Percentiles rank a stretch among this genome's conserved stretches.
phyloP scores from a whole-genome alignment of 2,888 invertebrate species.

The Erebia ligea region DNA sequence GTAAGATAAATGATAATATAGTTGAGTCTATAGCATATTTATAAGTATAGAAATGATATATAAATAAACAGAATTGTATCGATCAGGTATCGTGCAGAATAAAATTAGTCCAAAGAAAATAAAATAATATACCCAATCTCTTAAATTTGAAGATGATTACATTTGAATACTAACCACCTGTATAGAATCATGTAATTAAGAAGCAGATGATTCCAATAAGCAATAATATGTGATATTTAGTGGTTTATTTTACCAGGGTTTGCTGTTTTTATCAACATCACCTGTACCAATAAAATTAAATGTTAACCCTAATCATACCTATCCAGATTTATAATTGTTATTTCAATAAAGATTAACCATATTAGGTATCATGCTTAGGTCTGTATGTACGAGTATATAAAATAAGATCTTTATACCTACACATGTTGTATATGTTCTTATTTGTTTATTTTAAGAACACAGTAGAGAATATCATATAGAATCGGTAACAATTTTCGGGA shows the following conservation, averaged over 20 bases:
- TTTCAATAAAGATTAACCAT: background rate
- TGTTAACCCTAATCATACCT: background rate
- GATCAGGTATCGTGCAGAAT: background rate
- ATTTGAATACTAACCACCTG: slow-evolving; percentile 18
- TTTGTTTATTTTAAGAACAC: slow-evolving; percentile 12
- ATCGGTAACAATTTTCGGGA: slow-evolving; percentile 45
- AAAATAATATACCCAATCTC: background rate
- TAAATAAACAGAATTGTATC: background rate
- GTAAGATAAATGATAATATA: no score
- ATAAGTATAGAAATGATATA: background rate
- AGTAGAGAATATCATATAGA: slow-evolving; percentile 29
- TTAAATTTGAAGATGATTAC: background rate
- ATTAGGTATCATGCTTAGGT: background rate
- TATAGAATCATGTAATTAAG: slow-evolving; percentile 41
- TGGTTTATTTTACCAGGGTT: background rate
- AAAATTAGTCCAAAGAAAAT: background rate
- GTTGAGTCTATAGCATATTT: no score
- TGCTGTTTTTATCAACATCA: background rate
- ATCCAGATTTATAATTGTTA: background rate
- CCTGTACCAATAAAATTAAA: background rate
- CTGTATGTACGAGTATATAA: background rate
- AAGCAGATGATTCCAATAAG: slow-evolving; percentile 19
- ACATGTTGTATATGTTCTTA: background rate
- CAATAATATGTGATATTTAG: background rate
- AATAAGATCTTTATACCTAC: background rate